Evolutionary conservation across 2,797 vertebrate genomes (phyloP), one percentile per base, ranked within the genome.

Genomic region (Lemur catta): DNA sequence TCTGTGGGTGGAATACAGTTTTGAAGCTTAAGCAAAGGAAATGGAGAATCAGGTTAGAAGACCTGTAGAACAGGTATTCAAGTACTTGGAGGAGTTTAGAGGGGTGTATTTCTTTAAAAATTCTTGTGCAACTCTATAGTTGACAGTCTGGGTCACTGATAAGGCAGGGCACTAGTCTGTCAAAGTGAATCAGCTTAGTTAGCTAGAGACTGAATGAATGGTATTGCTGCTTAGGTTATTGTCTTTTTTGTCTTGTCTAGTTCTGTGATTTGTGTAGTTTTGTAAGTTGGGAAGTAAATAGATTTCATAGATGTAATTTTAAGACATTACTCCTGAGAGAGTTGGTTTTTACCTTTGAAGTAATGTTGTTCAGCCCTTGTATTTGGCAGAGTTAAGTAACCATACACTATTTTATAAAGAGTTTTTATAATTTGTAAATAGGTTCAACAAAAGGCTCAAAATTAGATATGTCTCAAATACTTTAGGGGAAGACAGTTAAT

Each of bases 401-500:
- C 6, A 3, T 48, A 38, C 0, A 1, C 46, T 33, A 12, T 76
- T 63, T 87, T 69, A 63, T 46, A 78, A 92, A 87, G 65, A 18
- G 11, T 81, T 72, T 59, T 82, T 74, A 12, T 13, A 35, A 59
- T 26, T 18, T 96, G 33, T 35, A 35, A 89, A 55, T 15, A 50
- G 6, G 63, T 84, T 87, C 46, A 63, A 33, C n/a, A 12, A 28
- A 72, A 79, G 30, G 20, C 24, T 94, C 28, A 35, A 89, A 87
- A 59, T 35, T 65, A 24, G 33, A 33, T 26, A n/a, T 14, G 41
- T 87, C 65, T 65, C 48, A 9, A n/a, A 43, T 94, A n/a, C 43
- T 89, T 79, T 52, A 88, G 67, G 46, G 61, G 14, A 91, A 94
- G 48, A 26, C 59, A 91, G 65, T 91, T 96, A 46, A 81, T 78